Evolutionary conservation across 92 coral and sea anemone genomes (phyloP), one percentile per base, ranked within the genome.

Genomic region (Virgularia gustaviana): DNA sequence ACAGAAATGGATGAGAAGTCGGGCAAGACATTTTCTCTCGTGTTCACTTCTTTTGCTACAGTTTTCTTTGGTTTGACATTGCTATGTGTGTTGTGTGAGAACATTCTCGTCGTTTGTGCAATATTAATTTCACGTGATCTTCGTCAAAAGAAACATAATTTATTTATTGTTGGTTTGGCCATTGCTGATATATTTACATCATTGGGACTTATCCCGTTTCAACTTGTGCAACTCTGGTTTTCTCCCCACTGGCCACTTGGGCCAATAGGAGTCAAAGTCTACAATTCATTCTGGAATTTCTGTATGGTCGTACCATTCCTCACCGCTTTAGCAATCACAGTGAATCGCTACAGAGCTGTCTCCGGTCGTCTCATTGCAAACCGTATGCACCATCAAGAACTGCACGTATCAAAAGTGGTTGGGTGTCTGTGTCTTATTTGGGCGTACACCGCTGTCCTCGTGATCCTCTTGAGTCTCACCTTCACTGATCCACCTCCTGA

Each of bases 231-330:
- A 41, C 66, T 73, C 0, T 84, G 81, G 88, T 31, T 72, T 8
- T 79, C 81, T n/a, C 85, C 81, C 42, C 33, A 79, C 2, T 84
- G 88, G 88, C 84, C 88, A 13, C 78, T 84, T 29, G 88, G 85
- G 16, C 56, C 81, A 27, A 61, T 23, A 32, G 88, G 81, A 23
- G 81, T 74, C 6, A 36, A 79, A 15, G 34, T 67, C 8, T 65
- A 72, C 35, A 84, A 84, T 59, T 72, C 78, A 2, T 20, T 73
- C 34, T 84, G 88, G 88, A 28, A 79, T 15, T 84, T 84, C 72
- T 65, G 61, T 2, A 55, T 79, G 18, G 80, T 64, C 13, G 67
- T 78, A 22, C 73, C 88, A 36, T 84, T 79, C 60, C 36, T 73
- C 38, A 79, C 88, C 7, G 73, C 79, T 42, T 42, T 79, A 5